Evolutionary conservation across 2,113 vertebrate species (phyloP).

Genomic region (Zingel zingel): DNA sequence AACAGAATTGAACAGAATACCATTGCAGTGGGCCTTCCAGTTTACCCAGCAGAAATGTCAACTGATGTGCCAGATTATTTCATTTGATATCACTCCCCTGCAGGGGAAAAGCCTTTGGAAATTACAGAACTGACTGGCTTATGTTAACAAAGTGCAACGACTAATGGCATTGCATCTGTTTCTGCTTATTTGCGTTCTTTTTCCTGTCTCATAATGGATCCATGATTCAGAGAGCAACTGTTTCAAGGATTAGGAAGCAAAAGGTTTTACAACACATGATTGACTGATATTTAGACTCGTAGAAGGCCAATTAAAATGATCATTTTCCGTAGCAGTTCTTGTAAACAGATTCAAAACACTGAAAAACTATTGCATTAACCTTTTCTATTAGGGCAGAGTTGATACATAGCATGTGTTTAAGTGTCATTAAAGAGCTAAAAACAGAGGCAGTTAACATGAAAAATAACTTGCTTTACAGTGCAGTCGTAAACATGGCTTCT

Average conservation of each 20-base stretch:
- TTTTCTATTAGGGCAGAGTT: conserved; percentile 29
- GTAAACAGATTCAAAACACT: conserved; percentile 14
- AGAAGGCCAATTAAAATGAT: conserved; percentile 15
- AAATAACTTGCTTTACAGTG: conserved; percentile 42
- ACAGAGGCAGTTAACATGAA: conserved; percentile 62
- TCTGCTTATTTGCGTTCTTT: conserved; percentile 70
- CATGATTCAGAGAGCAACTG: conserved; percentile 35
- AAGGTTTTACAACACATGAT: not conserved
- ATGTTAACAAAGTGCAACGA: conserved; percentile 75
- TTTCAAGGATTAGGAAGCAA: conserved; percentile 27
- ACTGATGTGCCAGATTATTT: conserved; percentile 73
- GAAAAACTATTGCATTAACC: conserved; percentile 31
- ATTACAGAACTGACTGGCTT: conserved; percentile 66
- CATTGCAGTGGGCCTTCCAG: conserved; percentile 57
- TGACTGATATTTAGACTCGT: conserved; percentile 19
- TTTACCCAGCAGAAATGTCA: conserved; percentile 70
- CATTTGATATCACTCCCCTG: conserved; percentile 63
- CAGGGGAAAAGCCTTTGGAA: conserved; percentile 60
- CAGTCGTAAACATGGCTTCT: conserved; percentile 63
- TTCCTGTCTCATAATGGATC: conserved; percentile 58
- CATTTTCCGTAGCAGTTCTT: conserved; percentile 6
- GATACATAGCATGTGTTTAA: conserved; percentile 41
- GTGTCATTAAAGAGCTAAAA: conserved; percentile 62
- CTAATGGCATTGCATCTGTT: conserved; percentile 68
- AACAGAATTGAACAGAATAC: conserved; percentile 71